Evolutionary conservation across 2,888 invertebrate species (phyloP), one percentile per base, ranked within the genome.

Genomic region (Leucophora obtusa): DNA sequence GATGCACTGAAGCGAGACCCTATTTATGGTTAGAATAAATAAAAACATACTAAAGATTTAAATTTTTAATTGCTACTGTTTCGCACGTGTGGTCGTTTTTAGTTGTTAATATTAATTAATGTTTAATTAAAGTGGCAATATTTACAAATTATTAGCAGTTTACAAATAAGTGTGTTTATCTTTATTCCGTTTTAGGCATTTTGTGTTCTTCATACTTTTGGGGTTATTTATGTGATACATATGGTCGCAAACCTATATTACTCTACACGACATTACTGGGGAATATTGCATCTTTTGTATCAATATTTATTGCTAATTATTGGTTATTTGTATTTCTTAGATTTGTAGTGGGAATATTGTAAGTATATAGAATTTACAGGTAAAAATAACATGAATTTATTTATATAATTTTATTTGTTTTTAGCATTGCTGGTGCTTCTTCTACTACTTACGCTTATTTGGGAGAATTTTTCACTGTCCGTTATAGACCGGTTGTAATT

Each of bases 161-260:
- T 28, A 28, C 1, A 28, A 28, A 28, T 6, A 28, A 28, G 6
- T 35, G 47, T 50, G n/a, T 63, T 28, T 15, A 7, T 38, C 11
- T 38, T 38, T 38, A 14, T 43, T 77, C 80, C 62, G 24, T 74
- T 78, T 5, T 82, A 91, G 92, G 92, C 18, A 92, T 93, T 83
- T 90, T 93, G 54, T 85, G 91, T n/a, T 92, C 92, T 38, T 93
- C 93, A 1, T 92, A 92, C 84, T 87, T 92, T 53, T 93, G 92
- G 93, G 93, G 93, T 5, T 92, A 92, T 83, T 84, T 93, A 11
- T 92, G 92, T 0, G 93, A 93, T 84, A 91, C 91, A 0, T 88
- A 88, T 73, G 93, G 93, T 5, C 87, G 92, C 14, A 90, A 91
- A 80, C 91, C 89, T 15, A 89, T 91, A 5, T 86, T 92, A 14